These are phyloP conservation scores for Saimiri boliviensis DNA, from an alignment of 2,113 vertebrate species.

Conservation along the genomic window DNA sequence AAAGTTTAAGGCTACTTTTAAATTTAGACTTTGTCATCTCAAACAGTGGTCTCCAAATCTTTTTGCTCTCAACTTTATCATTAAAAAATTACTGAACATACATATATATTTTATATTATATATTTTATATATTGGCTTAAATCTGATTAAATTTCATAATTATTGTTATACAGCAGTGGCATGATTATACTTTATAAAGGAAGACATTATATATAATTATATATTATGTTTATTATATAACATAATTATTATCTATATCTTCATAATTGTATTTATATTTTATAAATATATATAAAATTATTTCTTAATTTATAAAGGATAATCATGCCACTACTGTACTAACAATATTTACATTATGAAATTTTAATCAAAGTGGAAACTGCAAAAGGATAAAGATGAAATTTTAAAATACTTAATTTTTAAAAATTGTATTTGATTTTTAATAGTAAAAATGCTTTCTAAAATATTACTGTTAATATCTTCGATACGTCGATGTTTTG, in stretches of 20 bases:
- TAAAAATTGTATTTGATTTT: slow-evolving; percentile 31
- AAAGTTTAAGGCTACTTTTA: background rate
- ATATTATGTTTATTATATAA: too few species aligned
- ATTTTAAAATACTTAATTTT: slow-evolving; percentile 35
- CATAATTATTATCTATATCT: too few species aligned
- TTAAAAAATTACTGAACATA: background rate
- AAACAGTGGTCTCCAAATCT: background rate
- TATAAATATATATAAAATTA: background rate
- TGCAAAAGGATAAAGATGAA: background rate
- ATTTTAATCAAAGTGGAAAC: background rate
- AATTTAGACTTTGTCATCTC: background rate
- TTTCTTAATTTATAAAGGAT: background rate
- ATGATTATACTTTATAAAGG: too few species aligned
- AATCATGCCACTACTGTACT: background rate
- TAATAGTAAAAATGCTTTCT: slow-evolving; percentile 9
- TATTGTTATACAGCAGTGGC: too few species aligned
- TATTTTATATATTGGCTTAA: too few species aligned
- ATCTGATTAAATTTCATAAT: too few species aligned
- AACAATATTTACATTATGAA: background rate
- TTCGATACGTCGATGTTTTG: slow-evolving; percentile 10
- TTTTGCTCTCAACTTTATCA: background rate
- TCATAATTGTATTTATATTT: too few species aligned
- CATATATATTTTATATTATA: too few species aligned
- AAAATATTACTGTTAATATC: background rate
- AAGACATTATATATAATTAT: too few species aligned